Percentiles rank a stretch among this genome's conserved stretches.
phyloP scores from a whole-genome alignment of 2,888 invertebrate species.

The Polyploca ridens region DNA sequence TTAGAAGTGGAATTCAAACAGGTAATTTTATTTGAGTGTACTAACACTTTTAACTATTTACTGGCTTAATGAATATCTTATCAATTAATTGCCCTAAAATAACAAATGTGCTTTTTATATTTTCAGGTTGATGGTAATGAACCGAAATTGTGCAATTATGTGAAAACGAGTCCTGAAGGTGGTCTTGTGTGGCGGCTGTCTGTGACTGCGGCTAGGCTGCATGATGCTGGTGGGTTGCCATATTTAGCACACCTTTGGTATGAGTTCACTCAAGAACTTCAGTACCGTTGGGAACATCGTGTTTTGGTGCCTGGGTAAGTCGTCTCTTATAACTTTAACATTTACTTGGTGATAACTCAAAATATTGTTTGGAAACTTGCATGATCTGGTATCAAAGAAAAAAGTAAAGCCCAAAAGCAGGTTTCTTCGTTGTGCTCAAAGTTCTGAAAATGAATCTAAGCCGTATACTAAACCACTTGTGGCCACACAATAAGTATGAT shows the following conservation, averaged over 20 bases:
- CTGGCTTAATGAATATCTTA: too few species aligned
- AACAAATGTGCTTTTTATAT: conserved; percentile 11
- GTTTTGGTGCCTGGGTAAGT: conserved; percentile 93
- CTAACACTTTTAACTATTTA: too few species aligned
- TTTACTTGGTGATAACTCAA: background rate
- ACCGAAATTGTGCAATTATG: conserved; percentile 76
- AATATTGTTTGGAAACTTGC: background rate
- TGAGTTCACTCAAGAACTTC: conserved; percentile 95
- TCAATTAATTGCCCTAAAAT: too few species aligned
- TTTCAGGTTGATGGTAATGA: conserved; percentile 77
- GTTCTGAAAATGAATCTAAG: too few species aligned
- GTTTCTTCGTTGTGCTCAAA: too few species aligned
- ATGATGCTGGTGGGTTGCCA: conserved; percentile 90
- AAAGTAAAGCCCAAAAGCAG: too few species aligned
- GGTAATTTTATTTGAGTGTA: conserved; percentile 39
- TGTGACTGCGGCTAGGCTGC: conserved; percentile 88
- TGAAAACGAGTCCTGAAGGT: conserved; percentile 91
- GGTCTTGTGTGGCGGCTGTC: conserved; percentile 93
- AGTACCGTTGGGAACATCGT: conserved; percentile 94
- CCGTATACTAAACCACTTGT: too few species aligned
- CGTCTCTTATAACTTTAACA: background rate
- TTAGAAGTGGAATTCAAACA: conserved; percentile 77
- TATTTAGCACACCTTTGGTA: conserved; percentile 96
- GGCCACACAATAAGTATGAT: too few species aligned
- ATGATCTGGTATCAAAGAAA: too few species aligned